Base-by-base conservation (phyloP, 2,888 invertebrate genomes). In the Acholoe squamosa region DNA sequence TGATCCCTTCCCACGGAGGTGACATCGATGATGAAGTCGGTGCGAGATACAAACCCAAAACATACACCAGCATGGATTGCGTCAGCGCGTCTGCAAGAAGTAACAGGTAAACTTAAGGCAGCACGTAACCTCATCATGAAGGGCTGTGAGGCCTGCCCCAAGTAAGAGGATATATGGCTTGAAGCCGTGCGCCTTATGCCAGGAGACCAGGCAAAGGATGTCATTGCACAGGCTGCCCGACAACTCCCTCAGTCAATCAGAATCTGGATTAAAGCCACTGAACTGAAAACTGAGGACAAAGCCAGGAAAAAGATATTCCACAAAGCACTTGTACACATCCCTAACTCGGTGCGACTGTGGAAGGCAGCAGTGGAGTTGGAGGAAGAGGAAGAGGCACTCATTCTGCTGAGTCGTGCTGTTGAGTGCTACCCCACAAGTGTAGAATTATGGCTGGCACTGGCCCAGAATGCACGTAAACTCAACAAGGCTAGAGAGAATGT, bases 41-140 rank as follows among this genome's bases (percentile, higher is more conserved):
- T 99, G 0, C 97, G 99, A 89, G 97, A 97, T 93, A 99, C 99
- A 0, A 99, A 99, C 96, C 99, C 99, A 0, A 99, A 99, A 95
- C 99, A 99, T 97, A 99, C 99, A 0, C 99, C 99, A 94, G 99
- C 99, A 12, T 99, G 99, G 99, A 99, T 99, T 93, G 99, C 99
- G 22, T 99, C 99, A 92, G 99, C 99, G 0, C 97, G 99, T 92
- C 96, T 99, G 90, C 99, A 99, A 96, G 99, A 99, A 96, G 99
- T 99, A 12, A 99, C 99, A 34, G 99, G 99, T 93, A 98, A 98
- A 96, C 97, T 99, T 12, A 99, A 99, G 96, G 98, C 99, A 88
- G 99, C 99, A 0, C 92, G 96, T 84, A 99, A 99, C 96, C 97
- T 99, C 1, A 99, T 99, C 94, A 99, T 99, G 99, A 98, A 99